A percentile compares a stretch with the other conserved stretches of the same genome.
phyloP scores from a whole-genome alignment of 2,113 vertebrate genomes.

The Poeciliopsis retropinna region DNA sequence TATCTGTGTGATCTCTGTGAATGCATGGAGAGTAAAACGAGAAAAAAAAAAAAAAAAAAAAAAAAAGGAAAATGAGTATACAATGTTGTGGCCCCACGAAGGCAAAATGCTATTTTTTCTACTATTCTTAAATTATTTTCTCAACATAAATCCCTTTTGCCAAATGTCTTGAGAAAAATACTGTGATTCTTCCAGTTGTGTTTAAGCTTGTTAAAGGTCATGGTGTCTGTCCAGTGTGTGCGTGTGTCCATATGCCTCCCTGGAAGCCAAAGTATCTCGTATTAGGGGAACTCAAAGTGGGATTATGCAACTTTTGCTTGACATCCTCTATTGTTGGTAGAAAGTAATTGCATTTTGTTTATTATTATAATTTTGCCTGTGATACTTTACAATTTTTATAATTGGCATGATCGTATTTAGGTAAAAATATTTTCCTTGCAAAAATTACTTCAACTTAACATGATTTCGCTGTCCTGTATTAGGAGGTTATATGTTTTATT shows the following conservation, averaged over 20 bases:
- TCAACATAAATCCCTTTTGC: constrained; percentile 75
- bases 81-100: constrained; percentile 68
- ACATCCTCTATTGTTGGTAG: background rate
- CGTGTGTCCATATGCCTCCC: constrained; percentile 42
- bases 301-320: constrained; percentile 40
- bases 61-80: constrained; percentile 37
- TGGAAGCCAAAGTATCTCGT: constrained; percentile 50
- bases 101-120: constrained; percentile 75
- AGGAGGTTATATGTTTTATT: too few species aligned
- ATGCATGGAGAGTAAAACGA: constrained; percentile 63
- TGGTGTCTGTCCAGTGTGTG: constrained; percentile 54
- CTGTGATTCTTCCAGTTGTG: constrained; percentile 71
- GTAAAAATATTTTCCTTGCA: background rate
- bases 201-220: constrained; percentile 61
- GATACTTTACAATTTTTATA: background rate
- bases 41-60: background rate
- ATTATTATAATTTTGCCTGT: background rate
- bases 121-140: constrained; percentile 80
- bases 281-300: constrained; percentile 28
- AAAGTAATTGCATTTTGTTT: background rate
- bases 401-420: background rate
- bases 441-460: too few species aligned
- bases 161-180: constrained; percentile 79
- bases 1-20: constrained; percentile 81
- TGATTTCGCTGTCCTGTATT: too few species aligned